These are phyloP conservation scores for Aspidapion aeneum DNA, from an alignment of 2,888 invertebrate genomes.

Conservation along the genomic window DNA sequence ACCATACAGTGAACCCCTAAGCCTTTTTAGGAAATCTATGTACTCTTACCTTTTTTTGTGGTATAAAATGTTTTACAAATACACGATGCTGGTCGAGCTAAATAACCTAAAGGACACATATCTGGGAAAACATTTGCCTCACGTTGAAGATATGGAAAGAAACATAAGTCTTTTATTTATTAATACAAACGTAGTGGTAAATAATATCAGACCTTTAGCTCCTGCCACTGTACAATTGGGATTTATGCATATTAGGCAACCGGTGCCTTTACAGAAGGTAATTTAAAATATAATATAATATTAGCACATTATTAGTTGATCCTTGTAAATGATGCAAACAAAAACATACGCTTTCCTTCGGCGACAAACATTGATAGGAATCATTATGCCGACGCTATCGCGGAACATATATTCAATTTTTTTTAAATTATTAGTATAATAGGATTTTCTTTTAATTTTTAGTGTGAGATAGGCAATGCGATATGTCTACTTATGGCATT, in stretches of 20 bases:
- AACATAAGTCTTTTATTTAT: conserved; percentile 30
- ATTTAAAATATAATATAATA: no score
- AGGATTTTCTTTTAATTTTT: no score
- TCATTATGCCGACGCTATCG: no score
- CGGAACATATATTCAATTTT: no score
- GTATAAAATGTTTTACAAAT: conserved; percentile 27
- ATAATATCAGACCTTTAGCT: conserved; percentile 32
- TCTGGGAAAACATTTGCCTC: conserved; percentile 38
- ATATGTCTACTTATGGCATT: no score
- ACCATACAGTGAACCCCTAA: conserved; percentile 34
- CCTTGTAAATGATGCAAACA: no score
- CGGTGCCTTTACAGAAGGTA: not conserved
- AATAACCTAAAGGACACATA: conserved; percentile 35
- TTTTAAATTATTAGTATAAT: no score
- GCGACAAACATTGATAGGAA: no score
- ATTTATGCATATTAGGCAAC: not conserved
- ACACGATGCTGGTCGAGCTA: conserved; percentile 26
- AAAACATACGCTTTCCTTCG: no score
- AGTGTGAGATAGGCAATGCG: no score
- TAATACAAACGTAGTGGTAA: conserved; percentile 37
- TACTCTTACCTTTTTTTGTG: conserved; percentile 31
- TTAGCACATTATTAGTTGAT: no score
- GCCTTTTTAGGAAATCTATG: conserved; percentile 40
- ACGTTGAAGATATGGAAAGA: conserved; percentile 30
- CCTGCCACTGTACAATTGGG: conserved; percentile 17